Evolutionary conservation across 1,140 invertebrate species (phyloP).

Genomic region (Nephotettix cincticeps): DNA sequence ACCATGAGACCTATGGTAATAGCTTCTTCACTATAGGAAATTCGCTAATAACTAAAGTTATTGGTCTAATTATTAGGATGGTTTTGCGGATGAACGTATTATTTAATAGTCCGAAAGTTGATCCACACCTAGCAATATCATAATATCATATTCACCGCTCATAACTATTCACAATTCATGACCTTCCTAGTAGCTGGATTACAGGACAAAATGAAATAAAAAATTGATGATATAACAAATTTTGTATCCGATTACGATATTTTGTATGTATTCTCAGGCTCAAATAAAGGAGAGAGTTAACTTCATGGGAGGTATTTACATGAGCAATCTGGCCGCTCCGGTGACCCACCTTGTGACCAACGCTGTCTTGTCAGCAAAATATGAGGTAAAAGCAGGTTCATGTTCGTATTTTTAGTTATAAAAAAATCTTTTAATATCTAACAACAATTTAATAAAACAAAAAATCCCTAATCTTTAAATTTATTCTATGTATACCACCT

Average conservation of each 20-base stretch:
- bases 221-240: background rate
- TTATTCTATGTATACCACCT: no score
- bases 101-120: no score
- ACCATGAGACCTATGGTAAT: no score
- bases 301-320: conserved; percentile 82
- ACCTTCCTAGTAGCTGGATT: background rate
- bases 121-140: background rate
- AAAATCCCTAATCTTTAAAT: no score
- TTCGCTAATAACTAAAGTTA: no score
- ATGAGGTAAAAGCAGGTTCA: conserved; percentile 67
- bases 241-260: background rate
- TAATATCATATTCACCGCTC: background rate
- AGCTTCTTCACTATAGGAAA: no score
- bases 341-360: conserved; percentile 83
- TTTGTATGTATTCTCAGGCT: conserved; percentile 4
- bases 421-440: no score
- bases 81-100: no score
- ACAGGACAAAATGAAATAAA: background rate
- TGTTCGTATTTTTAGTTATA: no score
- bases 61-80: no score
- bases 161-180: background rate
- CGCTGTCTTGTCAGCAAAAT: conserved; percentile 65
- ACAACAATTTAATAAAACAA: no score
- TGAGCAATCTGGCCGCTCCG: conserved; percentile 63
- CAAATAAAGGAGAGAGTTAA: conserved; percentile 66